Conservation (phyloP, 2,888 invertebrate genomes). For the Eremobia ochroleuca region DNA sequence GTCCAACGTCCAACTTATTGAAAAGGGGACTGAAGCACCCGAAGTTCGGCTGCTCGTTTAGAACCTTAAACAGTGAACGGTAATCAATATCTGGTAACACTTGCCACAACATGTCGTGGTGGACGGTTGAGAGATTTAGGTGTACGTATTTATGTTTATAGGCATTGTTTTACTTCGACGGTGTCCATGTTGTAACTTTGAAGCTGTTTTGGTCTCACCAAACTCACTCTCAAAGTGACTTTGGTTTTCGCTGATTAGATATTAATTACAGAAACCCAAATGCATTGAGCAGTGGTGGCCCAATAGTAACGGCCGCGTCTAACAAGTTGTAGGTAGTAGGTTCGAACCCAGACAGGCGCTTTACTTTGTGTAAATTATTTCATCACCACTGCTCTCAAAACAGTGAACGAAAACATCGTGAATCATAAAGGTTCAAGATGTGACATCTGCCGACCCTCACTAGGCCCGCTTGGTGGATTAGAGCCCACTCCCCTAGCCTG, state of each 20-base stretch:
- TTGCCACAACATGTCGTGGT: slow-evolving; percentile 32
- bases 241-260: background rate
- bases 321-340: too few relatives aligned
- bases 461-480: too few relatives aligned
- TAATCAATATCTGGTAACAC: slow-evolving; percentile 56
- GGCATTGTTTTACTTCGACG: slow-evolving; percentile 6
- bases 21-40: slow-evolving; percentile 23
- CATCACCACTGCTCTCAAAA: too few relatives aligned
- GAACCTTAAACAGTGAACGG: slow-evolving; percentile 43
- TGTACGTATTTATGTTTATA: background rate
- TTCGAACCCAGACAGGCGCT: too few relatives aligned
- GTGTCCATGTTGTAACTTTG: background rate
- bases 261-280: background rate
- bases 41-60: slow-evolving; percentile 61
- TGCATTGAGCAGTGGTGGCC: background rate
- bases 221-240: background rate
- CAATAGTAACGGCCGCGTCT: too few relatives aligned
- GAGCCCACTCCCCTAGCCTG: too few relatives aligned
- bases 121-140: slow-evolving; percentile 12
- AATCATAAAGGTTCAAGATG: too few relatives aligned
- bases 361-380: too few relatives aligned
- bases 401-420: too few relatives aligned
- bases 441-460: too few relatives aligned
- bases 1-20: slow-evolving; percentile 39
- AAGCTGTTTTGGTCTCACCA: too few relatives aligned